phyloP scores from a whole-genome alignment of 1,140 invertebrate species.

The Hycleus cichorii region DNA sequence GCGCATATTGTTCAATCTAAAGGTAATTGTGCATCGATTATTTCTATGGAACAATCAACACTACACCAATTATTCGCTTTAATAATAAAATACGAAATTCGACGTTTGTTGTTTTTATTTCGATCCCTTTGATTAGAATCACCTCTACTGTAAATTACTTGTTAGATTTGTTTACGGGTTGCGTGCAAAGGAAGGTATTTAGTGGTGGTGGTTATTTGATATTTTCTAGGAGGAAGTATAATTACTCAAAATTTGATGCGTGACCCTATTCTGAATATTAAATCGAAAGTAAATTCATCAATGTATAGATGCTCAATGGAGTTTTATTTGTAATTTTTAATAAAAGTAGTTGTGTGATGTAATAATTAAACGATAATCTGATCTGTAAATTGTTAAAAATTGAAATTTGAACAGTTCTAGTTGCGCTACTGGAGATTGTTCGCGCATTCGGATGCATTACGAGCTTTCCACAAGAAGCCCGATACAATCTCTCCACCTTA shows the following conservation, averaged over 20 bases:
- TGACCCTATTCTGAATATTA: conserved; percentile 13
- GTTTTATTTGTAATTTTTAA: too few species aligned
- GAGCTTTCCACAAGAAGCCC: too few species aligned
- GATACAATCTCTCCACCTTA: too few species aligned
- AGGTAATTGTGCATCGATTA: too few species aligned
- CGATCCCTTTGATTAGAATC: conserved; percentile 7
- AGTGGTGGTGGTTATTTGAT: conserved; percentile 7
- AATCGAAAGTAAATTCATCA: conserved; percentile 6
- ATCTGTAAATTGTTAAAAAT: too few species aligned
- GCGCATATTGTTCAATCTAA: too few species aligned
- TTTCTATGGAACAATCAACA: too few species aligned
- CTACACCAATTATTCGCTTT: neutral
- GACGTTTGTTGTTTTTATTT: conserved; percentile 4
- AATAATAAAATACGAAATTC: neutral
- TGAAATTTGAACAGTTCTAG: too few species aligned
- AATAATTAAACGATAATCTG: too few species aligned
- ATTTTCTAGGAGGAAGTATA: conserved; percentile 15
- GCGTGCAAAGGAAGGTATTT: conserved; percentile 11
- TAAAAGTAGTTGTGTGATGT: too few species aligned
- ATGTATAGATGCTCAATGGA: neutral
- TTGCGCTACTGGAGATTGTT: too few species aligned
- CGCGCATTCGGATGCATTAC: too few species aligned
- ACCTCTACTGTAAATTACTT: conserved; percentile 13
- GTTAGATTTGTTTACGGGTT: conserved; percentile 15
- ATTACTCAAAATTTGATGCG: conserved; percentile 13